These are phyloP conservation scores for Fulica atra DNA, from an alignment of 2,113 vertebrate genomes.

Conservation along the genomic window DNA sequence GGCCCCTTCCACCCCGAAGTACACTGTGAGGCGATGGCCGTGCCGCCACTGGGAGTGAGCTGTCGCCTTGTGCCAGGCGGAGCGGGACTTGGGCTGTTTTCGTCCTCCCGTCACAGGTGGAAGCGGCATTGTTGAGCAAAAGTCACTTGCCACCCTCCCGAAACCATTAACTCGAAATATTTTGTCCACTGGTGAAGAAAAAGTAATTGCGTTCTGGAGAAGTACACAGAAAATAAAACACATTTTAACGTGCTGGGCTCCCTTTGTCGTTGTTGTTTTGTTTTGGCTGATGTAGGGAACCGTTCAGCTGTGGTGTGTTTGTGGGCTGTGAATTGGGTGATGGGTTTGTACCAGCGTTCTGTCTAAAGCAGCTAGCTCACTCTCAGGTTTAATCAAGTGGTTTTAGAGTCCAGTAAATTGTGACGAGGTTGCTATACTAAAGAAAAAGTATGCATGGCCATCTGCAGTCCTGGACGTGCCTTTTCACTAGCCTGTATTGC, in stretches of 20 bases:
- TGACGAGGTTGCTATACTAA: not conserved
- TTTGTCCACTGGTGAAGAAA: not conserved
- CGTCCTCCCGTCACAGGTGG: not conserved
- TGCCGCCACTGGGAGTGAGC: too few relatives aligned
- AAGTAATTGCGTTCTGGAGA: not conserved
- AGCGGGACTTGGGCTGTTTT: not conserved
- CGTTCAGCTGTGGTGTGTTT: not conserved
- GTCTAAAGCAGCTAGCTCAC: not conserved
- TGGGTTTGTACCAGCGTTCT: not conserved
- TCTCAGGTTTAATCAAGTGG: not conserved
- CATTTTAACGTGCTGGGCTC: conserved; percentile 10
- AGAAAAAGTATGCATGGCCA: not conserved
- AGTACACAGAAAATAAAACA: not conserved
- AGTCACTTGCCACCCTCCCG: not conserved
- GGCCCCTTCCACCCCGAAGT: too few relatives aligned
- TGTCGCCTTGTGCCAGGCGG: too few relatives aligned
- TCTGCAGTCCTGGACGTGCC: not conserved
- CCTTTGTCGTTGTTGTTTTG: not conserved
- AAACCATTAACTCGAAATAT: not conserved
- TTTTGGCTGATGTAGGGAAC: not conserved
- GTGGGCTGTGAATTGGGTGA: not conserved
- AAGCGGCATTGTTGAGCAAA: not conserved
- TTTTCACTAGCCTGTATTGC: not conserved
- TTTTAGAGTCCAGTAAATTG: not conserved
- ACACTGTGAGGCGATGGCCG: not conserved